A percentile compares a stretch with the other conserved stretches of the same genome.
Evolutionary conservation across 2,888 invertebrate species (phyloP).

Genomic region (Scaptomyza reducta): DNA sequence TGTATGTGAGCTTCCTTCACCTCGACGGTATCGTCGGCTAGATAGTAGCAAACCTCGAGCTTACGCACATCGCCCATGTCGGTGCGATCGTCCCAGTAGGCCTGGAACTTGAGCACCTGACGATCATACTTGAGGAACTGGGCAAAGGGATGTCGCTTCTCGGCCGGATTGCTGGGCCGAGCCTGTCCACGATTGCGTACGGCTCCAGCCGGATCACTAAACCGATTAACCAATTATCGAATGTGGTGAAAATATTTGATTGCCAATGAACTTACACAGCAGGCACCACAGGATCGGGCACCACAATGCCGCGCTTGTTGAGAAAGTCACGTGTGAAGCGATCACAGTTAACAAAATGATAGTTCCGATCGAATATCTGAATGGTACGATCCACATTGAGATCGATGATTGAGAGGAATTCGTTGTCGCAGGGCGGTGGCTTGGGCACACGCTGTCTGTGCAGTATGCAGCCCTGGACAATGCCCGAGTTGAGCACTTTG

Average conservation of each 20-base stretch:
- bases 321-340: conserved; percentile 93
- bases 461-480: conserved; percentile 93
- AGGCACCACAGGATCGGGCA: conserved; percentile 89
- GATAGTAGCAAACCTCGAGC: conserved; percentile 92
- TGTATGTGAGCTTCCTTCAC: conserved; percentile 89
- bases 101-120: conserved; percentile 90
- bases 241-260: conserved; percentile 20
- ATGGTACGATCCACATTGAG: conserved; percentile 93
- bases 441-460: conserved; percentile 92
- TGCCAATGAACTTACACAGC: conserved; percentile 80
- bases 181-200: conserved; percentile 72
- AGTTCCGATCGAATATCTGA: conserved; percentile 92
- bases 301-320: conserved; percentile 92
- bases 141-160: conserved; percentile 88
- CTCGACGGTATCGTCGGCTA: conserved; percentile 95
- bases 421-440: conserved; percentile 89
- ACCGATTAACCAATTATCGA: not conserved
- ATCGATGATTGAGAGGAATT: conserved; percentile 93
- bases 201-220: conserved; percentile 84
- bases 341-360: conserved; percentile 93
- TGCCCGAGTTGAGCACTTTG: conserved; percentile 91
- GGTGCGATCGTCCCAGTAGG: conserved; percentile 95
- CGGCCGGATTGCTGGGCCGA: conserved; percentile 61
- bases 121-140: conserved; percentile 94
- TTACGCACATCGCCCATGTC: conserved; percentile 91